Evolutionary conservation across 37 sponge, comb jelly and placozoan species (phyloP).

Genomic region (Beroe ovata): DNA sequence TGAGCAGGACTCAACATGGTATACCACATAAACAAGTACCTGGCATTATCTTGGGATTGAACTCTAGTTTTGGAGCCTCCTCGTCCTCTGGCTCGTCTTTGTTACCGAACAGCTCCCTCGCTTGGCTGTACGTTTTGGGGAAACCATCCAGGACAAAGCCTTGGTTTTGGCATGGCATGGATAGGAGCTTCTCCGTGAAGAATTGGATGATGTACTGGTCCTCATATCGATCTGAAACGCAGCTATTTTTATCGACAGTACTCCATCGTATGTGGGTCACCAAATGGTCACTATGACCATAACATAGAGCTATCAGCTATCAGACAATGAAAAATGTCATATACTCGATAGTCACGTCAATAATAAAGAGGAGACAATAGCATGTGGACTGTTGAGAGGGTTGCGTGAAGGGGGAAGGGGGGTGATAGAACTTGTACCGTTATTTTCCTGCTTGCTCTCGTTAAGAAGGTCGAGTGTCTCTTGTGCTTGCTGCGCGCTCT

Average conservation of each 20-base stretch:
- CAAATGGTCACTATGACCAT: too few species aligned
- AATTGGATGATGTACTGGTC: slow-evolving; percentile 84
- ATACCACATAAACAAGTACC: slow-evolving; percentile 72
- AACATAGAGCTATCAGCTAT: too few species aligned
- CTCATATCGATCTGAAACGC: slow-evolving; percentile 77
- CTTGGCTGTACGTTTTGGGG: slow-evolving; percentile 90
- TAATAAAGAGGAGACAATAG: too few species aligned
- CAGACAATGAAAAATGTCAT: too few species aligned
- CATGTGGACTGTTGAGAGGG: too few species aligned
- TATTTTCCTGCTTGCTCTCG: slow-evolving; percentile 79
- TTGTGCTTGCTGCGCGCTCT: slow-evolving; percentile 79
- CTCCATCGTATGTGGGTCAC: too few species aligned
- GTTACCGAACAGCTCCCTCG: slow-evolving; percentile 81
- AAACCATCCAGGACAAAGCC: slow-evolving; percentile 91
- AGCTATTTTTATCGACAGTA: too few species aligned
- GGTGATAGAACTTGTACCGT: too few species aligned
- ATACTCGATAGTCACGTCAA: too few species aligned
- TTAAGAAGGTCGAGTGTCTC: slow-evolving; percentile 82
- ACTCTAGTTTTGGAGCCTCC: slow-evolving; percentile 70
- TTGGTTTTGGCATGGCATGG: slow-evolving; percentile 96
- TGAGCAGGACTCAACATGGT: too few species aligned
- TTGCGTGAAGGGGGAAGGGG: too few species aligned
- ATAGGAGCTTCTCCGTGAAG: slow-evolving; percentile 78
- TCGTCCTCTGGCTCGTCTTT: slow-evolving; percentile 72
- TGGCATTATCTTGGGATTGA: slow-evolving; percentile 82